Base-by-base conservation (phyloP, 2,797 vertebrate genomes). In the Falco rusticolus region DNA sequence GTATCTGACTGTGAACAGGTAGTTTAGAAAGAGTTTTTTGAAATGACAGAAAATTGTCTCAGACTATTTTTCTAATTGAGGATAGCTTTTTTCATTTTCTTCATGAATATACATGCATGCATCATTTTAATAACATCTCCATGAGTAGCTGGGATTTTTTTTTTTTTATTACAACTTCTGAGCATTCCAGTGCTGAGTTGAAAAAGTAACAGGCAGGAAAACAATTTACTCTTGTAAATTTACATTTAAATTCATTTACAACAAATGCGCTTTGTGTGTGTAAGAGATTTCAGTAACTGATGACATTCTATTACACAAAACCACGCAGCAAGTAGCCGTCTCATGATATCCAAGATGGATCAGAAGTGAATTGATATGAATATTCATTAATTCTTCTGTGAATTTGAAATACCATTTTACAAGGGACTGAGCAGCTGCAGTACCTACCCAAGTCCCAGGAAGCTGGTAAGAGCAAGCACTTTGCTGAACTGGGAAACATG, bases 191-290 rank as follows among this genome's bases (percentile, higher is more conserved):
- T 80, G 22, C 31, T 34, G 37, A 78, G 25, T 54, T 90, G 51
- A 85, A 91, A 91, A 89, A 47, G 39, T 81, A 92, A 66, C 6
- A 79, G 22, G 21, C 71, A 94, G 25, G 61, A 77, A 87, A 94
- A 82, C 12, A 85, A 94, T 90, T 94, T 94, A 53, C 84, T 93
- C 37, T 78, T 78, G 61, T 51, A 87, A 72, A 88, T 94, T 93
- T 88, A 53, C 76, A 88, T 93, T 95, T 90, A 93, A 94, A 93
- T 89, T 95, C 69, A 86, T 79, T 96, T 88, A 43, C 65, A 91
- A 47, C 18, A 74, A 94, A 53, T 95, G 60, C 15, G 60, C 53
- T 93, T 86, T 93, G 18, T 90, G n/a, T 75, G 45, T 91, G 28
- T 31, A n/a, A 94, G 84, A 74, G 7, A 37, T 89, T 94, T 93